Conservation (phyloP, 2,113 vertebrate genomes). For the Pithys albifrons region DNA sequence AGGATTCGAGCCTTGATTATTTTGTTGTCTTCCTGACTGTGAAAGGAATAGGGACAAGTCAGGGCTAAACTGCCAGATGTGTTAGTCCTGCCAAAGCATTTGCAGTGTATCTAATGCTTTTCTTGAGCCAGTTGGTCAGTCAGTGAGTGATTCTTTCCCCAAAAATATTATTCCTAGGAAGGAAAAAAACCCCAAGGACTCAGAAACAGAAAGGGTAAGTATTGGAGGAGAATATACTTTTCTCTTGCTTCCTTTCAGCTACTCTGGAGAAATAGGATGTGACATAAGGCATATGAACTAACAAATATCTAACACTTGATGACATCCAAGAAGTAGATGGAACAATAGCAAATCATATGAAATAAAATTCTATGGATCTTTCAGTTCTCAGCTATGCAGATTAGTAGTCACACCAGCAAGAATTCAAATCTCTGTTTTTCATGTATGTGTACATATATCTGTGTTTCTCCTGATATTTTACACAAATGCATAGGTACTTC, state of each 20-base stretch:
- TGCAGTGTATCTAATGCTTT: background rate
- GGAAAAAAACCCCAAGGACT: background rate
- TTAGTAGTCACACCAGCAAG: background rate
- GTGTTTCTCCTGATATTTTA: background rate
- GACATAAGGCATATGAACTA: background rate
- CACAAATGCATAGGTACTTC: fast-evolving
- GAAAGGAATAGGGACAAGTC: background rate
- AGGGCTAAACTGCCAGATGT: constrained; percentile 13
- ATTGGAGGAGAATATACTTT: background rate
- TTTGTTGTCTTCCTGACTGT: constrained; percentile 31
- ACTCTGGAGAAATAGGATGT: background rate
- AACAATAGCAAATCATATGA: background rate
- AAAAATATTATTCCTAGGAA: background rate
- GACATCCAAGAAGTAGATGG: background rate
- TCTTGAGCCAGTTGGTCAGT: constrained; percentile 14
- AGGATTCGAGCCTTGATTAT: constrained; percentile 1
- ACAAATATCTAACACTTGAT: background rate
- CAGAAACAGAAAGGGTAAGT: background rate
- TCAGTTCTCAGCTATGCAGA: background rate
- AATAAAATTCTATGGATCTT: background rate
- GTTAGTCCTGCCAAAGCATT: background rate
- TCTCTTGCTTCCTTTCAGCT: background rate
- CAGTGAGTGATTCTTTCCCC: background rate
- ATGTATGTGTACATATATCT: too few species aligned
- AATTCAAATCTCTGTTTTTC: background rate